Conservation (phyloP, 2,113 vertebrate species). For the Calypte anna region DNA sequence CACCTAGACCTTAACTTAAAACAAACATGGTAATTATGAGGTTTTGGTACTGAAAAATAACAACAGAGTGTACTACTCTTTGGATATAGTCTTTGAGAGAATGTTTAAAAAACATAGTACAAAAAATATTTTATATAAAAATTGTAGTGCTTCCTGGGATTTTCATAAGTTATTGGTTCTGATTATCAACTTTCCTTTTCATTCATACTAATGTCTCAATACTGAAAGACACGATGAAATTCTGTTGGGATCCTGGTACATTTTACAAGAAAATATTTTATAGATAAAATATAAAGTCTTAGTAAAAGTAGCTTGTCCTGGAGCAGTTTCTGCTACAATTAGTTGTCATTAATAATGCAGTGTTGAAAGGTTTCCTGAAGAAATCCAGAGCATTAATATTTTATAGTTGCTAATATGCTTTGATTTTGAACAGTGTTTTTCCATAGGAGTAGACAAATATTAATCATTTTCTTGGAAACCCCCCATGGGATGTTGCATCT, state of each 20-base stretch:
- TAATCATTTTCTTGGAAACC: neutral
- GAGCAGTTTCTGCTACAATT: constrained; percentile 7
- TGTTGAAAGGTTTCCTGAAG: neutral
- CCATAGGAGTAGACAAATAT: neutral
- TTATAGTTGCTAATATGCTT: constrained; percentile 9
- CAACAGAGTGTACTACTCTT: neutral
- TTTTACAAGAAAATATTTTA: neutral
- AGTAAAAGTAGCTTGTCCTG: neutral
- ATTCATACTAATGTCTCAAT: neutral
- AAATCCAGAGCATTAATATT: constrained; percentile 33
- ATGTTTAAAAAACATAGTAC: neutral
- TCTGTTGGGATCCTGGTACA: fast-evolving
- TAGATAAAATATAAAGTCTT: neutral
- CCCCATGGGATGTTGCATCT: neutral
- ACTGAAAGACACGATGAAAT: neutral
- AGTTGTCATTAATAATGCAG: constrained; percentile 32
- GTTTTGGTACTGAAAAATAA: neutral
- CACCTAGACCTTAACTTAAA: neutral
- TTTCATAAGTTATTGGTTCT: neutral
- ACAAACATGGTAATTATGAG: neutral
- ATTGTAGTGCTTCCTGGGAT: neutral
- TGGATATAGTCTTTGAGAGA: neutral
- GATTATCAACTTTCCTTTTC: neutral
- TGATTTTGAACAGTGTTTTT: constrained; percentile 25
- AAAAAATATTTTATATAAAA: neutral